Evolutionary conservation across 2,888 invertebrate species (phyloP).

Genomic region (Leptinotarsa tumamoca): DNA sequence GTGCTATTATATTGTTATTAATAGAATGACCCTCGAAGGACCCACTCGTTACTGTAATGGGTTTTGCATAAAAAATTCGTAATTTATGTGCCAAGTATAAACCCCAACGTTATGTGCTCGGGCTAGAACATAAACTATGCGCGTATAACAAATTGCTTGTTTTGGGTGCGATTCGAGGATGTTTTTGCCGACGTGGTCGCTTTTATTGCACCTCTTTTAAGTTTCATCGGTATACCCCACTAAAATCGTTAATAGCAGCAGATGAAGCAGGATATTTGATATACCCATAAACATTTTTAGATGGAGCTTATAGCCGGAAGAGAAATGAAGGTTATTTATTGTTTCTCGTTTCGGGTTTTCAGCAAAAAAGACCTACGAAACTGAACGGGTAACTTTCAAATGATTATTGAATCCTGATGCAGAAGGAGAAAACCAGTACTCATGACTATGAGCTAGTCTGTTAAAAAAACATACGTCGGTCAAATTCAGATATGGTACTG

Average conservation of each 20-base stretch:
- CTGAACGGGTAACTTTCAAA: neutral
- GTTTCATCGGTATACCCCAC: slow-evolving; percentile 12
- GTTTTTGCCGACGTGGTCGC: slow-evolving; percentile 22
- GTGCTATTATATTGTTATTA: slow-evolving; percentile 56
- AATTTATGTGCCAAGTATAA: slow-evolving; percentile 54
- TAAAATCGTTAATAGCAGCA: slow-evolving; percentile 17
- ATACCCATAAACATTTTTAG: slow-evolving; percentile 11
- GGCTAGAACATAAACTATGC: slow-evolving; percentile 40
- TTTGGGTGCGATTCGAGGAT: slow-evolving; percentile 23
- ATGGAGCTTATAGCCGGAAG: neutral
- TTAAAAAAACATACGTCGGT: too few species aligned
- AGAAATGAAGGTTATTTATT: neutral
- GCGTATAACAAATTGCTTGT: slow-evolving; percentile 31
- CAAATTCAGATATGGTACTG: too few species aligned
- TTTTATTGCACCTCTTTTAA: slow-evolving; percentile 19
- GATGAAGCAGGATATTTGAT: slow-evolving; percentile 12
- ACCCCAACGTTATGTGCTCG: slow-evolving; percentile 48
- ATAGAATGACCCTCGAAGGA: slow-evolving; percentile 58
- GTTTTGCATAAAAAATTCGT: slow-evolving; percentile 55
- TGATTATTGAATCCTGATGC: neutral
- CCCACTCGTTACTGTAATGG: slow-evolving; percentile 56
- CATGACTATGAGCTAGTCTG: too few species aligned
- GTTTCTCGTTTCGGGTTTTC: neutral
- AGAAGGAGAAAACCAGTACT: too few species aligned
- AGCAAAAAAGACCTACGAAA: neutral